Base-by-base conservation (phyloP, 2,888 invertebrate species). In the Aspidapion aeneum region DNA sequence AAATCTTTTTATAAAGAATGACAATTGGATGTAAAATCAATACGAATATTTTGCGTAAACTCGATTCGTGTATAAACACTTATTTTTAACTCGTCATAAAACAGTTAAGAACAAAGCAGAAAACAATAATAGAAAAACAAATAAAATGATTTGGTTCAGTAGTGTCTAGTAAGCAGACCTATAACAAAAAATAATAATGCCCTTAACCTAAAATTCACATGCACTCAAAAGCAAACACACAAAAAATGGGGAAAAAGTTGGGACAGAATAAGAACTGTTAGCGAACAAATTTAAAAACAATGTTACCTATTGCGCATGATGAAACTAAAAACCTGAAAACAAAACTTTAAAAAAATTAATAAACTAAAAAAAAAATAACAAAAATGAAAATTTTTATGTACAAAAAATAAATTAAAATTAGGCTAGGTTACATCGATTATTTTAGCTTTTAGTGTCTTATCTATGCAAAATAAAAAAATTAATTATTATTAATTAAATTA, bases 171-270 rank as follows among this genome's bases (percentile, higher is more conserved):
- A 73, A 70, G 70, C 65, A 69, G 68, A 64, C 69, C 77, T 77
- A 75, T 78, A 35, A 35, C 35, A 35, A 35, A 35, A 3, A 12
- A 35, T 35, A 35, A 35, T 35, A 35, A 35, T 7, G 75, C 71
- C 77, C 77, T 78, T 77, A 77, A 72, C 3, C 35, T 12, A 7
- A 35, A 35, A 35, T 35, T 35, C 76, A 74, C 79, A 79, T 79
- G 79, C 79, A 79, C 74, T 75, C 79, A 77, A 77, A 79, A 78
- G 78, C 79, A 74, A 75, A 74, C 78, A 78, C 73, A 76, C 73
- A 73, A 64, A 67, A 63, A 67, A 67, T n/a, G n/a, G 69, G 70
- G 70, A 70, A 67, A 66, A 63, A 35, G 35, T 35, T 35, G 3
- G n/a, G 35, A 35, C 35, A 35, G 35, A 7, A n/a, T 63, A 68